phyloP scores from a whole-genome alignment of 2,797 vertebrate species.

The Selene dorsalis region DNA sequence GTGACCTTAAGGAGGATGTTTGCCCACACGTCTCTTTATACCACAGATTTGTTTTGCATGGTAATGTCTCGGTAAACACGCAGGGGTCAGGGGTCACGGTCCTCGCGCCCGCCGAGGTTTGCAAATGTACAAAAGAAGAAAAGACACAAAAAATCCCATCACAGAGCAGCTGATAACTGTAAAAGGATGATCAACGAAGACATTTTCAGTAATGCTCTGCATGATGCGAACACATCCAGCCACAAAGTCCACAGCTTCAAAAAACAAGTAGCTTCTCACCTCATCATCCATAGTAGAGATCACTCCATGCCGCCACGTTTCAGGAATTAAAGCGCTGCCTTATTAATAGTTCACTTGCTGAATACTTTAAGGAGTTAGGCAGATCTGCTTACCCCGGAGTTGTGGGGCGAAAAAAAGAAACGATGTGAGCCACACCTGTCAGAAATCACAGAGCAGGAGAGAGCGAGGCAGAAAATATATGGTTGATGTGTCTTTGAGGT shows the following conservation, averaged over 20 bases:
- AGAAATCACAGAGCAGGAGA: conserved; percentile 4
- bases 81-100: conserved; percentile 2
- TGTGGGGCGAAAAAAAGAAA: background rate
- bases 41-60: background rate
- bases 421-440: background rate
- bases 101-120: background rate
- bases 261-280: background rate
- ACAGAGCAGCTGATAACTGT: background rate
- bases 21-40: background rate
- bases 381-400: background rate
- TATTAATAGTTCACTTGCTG: conserved; percentile 6
- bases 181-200: conserved; percentile 28
- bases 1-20: conserved; percentile 44
- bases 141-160: background rate
- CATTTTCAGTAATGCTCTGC: conserved; percentile 16
- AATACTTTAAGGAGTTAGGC: background rate
- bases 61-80: background rate
- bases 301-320: background rate
- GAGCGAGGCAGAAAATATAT: background rate
- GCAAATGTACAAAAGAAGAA: background rate
- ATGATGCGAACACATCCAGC: conserved; percentile 15
- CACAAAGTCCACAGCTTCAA: conserved; percentile 18
- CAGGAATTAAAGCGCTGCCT: background rate
- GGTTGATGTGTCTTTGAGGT: conserved; percentile 9
- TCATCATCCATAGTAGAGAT: background rate